phyloP scores from a whole-genome alignment of 2,113 vertebrate species.

The Pimephales promelas region DNA sequence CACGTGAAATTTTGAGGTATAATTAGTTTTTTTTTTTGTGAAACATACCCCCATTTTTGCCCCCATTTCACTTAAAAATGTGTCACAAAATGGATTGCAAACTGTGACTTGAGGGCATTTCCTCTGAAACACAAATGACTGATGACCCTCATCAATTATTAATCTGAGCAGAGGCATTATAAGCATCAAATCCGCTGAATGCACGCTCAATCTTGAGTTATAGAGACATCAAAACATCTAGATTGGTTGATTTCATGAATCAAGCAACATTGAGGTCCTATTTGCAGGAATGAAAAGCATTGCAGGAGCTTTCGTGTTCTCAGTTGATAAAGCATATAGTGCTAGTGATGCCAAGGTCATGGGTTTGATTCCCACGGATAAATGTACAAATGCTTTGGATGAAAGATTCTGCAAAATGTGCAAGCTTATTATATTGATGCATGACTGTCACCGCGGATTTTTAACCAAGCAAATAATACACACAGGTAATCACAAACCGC shows the following conservation, averaged over 20 bases:
- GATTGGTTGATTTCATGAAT: background rate
- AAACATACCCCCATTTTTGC: no score
- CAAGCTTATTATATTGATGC: background rate
- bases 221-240: background rate
- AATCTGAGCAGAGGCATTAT: conserved; percentile 1
- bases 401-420: background rate
- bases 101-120: conserved; percentile 6
- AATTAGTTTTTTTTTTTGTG: no score
- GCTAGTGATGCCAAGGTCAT: background rate
- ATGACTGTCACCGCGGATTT: background rate
- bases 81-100: background rate
- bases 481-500: background rate
- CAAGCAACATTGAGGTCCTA: background rate
- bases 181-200: background rate
- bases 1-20: no score
- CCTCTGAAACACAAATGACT: background rate
- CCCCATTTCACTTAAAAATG: background rate
- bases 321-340: no score
- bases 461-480: background rate
- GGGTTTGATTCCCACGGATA: background rate
- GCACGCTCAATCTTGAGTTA: background rate
- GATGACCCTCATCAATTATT: conserved; percentile 21
- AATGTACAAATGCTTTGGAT: background rate
- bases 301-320: background rate
- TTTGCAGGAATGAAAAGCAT: background rate